Conservation (phyloP, 2,113 vertebrate genomes). For the Pachyramphus minor region DNA sequence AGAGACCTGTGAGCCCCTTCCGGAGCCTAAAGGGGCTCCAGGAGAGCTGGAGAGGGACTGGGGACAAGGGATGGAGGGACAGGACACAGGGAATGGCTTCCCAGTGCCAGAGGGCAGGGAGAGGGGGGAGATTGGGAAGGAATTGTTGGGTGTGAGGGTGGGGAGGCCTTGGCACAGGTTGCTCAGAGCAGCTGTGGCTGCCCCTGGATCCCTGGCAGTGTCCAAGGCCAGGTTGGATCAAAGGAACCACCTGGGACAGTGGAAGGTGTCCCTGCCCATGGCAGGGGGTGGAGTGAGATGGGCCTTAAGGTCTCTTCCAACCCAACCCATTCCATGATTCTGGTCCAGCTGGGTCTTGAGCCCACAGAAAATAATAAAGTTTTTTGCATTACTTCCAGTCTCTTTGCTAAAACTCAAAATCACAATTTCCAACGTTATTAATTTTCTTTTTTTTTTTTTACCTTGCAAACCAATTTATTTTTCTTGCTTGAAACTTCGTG, state of each 20-base stretch:
- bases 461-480: constrained; percentile 21
- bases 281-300: accelerated
- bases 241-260: background rate
- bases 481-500: background rate
- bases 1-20: background rate
- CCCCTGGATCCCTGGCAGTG: background rate
- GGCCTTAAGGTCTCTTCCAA: accelerated
- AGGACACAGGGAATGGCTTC: background rate
- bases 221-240: background rate
- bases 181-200: background rate
- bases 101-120: background rate
- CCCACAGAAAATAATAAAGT: background rate
- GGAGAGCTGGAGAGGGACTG: background rate
- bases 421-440: background rate
- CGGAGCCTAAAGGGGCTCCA: background rate
- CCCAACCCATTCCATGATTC: background rate
- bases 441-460: background rate
- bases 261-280: background rate
- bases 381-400: background rate
- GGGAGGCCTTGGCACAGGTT: background rate
- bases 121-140: background rate
- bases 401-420: background rate
- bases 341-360: background rate
- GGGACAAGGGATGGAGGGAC: background rate
- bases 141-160: background rate